A percentile compares a stretch with the other conserved stretches of the same genome.
Conservation (phyloP, 1,140 invertebrate species). For the Papilio helenus region DNA sequence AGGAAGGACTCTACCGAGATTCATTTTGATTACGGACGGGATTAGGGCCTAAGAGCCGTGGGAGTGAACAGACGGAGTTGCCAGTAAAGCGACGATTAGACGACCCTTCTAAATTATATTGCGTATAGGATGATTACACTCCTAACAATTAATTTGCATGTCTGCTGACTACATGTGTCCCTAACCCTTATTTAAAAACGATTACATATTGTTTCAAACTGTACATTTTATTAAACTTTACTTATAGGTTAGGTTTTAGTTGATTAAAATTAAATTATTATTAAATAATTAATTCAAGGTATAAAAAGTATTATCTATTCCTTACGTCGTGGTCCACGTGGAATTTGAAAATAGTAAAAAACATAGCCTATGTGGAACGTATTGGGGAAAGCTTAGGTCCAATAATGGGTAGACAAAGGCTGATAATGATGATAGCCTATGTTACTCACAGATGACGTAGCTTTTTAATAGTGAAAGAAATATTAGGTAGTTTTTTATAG, state of each 20-base stretch:
- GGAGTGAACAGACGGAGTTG: slow-evolving; percentile 62
- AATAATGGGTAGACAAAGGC: too few species aligned
- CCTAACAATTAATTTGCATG: slow-evolving; percentile 33
- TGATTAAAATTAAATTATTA: background rate
- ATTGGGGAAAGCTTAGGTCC: too few species aligned
- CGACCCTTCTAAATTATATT: slow-evolving; percentile 55
- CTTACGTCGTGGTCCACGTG: too few species aligned
- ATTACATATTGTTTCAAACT: background rate
- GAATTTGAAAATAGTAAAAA: too few species aligned
- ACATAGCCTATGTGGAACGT: too few species aligned
- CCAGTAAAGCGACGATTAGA: slow-evolving; percentile 62
- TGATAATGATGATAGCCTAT: too few species aligned
- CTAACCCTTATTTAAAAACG: background rate
- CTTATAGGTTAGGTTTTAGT: background rate
- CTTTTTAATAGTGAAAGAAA: too few species aligned
- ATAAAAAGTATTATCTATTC: too few species aligned
- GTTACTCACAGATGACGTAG: too few species aligned
- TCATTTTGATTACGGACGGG: slow-evolving; percentile 60
- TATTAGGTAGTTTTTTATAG: too few species aligned
- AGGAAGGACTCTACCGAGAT: slow-evolving; percentile 51
- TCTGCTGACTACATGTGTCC: background rate
- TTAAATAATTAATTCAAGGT: too few species aligned
- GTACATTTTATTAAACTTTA: background rate
- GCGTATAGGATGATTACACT: slow-evolving; percentile 42
- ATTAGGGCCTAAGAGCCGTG: slow-evolving; percentile 71